Evolutionary conservation across 2,888 invertebrate species (phyloP), one percentile per base, ranked within the genome.

Genomic region (Epinotia ramella): DNA sequence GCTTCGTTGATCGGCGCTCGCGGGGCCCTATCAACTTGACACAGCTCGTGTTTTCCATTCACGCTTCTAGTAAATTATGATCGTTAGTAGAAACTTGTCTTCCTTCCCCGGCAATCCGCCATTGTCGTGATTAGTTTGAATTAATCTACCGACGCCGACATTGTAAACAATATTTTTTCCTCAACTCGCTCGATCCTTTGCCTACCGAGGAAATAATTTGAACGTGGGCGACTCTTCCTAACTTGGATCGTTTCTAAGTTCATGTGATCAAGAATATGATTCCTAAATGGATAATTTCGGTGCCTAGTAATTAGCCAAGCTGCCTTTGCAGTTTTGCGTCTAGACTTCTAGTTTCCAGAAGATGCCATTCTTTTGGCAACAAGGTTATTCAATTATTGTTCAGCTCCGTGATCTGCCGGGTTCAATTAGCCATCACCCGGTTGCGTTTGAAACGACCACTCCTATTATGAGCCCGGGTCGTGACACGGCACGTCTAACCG

Each of bases 1-100:
- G 94, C 92, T 92, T 91, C 90, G 93, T 92, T 92, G 88, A 88
- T 91, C 88, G 89, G 84, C 33, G 40, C 40, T 87, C 83, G 84
- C 84, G 84, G 80, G 87, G 85, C 84, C 86, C 89, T 88, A 83
- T 89, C 49, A 53, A 67, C 63, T 68, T 68, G 13, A 46, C 73
- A 40, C 28, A 44, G 24, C 68, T 73, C 63, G 73, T 68, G 63
- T 73, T 64, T 69, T 64, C 49, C 59, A 64, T 69, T 69, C 49
- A 74, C 69, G 73, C 62, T 73, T 62, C 62, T 62, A 56, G 62
- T 73, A 56, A 73, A 73, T 73, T 56, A 73, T 40, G 59, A 67
- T 56, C 46, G 18, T 20, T 67, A 67, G 56, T 73, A 59, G 65
- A 65, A 73, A 44, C 20, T 70, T 70, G 46, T 20, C 33, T 68